A percentile compares a stretch with the other conserved stretches of the same genome.
These are phyloP conservation scores for Drosophila ezoana DNA, from an alignment of 2,888 invertebrate species.

Conservation along the genomic window DNA sequence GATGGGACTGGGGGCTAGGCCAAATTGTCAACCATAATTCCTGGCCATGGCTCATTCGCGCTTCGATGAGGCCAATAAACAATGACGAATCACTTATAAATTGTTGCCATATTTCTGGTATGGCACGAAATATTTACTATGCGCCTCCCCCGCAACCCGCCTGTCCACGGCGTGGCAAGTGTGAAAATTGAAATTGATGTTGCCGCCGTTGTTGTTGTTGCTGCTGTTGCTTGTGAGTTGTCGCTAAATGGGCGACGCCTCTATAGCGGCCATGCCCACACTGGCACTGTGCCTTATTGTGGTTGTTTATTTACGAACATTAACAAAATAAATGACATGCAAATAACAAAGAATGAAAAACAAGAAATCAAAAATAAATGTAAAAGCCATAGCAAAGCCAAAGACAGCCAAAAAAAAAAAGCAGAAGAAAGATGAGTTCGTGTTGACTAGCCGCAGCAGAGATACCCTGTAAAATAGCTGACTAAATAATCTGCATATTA, in stretches of 20 bases:
- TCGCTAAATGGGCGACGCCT: slow-evolving; percentile 56
- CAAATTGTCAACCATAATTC: slow-evolving; percentile 75
- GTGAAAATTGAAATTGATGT: slow-evolving; percentile 81
- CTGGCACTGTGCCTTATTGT: slow-evolving; percentile 5
- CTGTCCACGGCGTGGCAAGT: slow-evolving; percentile 30
- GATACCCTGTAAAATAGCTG: slow-evolving; percentile 10
- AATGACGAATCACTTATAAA: slow-evolving; percentile 83
- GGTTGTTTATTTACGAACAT: slow-evolving; percentile 77
- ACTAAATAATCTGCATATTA: too few relatives aligned
- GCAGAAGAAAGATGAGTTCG: too few relatives aligned
- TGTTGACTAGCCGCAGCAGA: background rate
- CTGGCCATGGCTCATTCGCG: slow-evolving; percentile 60
- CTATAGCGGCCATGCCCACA: slow-evolving; percentile 10
- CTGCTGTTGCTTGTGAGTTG: slow-evolving; percentile 41
- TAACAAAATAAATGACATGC: slow-evolving; percentile 80
- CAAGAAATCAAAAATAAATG: slow-evolving; percentile 22
- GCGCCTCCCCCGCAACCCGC: background rate
- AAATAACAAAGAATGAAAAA: slow-evolving; percentile 59
- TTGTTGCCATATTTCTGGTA: slow-evolving; percentile 76
- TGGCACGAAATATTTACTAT: slow-evolving; percentile 46
- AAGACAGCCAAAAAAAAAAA: slow-evolving; percentile 6
- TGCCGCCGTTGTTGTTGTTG: slow-evolving; percentile 50
- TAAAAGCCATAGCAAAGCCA: slow-evolving; percentile 32
- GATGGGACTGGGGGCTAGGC: slow-evolving; percentile 12
- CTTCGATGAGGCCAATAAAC: slow-evolving; percentile 80